Evolutionary conservation across 2,113 vertebrate genomes (phyloP), one percentile per base, ranked within the genome.

Genomic region (Cyprinodon tularosa): DNA sequence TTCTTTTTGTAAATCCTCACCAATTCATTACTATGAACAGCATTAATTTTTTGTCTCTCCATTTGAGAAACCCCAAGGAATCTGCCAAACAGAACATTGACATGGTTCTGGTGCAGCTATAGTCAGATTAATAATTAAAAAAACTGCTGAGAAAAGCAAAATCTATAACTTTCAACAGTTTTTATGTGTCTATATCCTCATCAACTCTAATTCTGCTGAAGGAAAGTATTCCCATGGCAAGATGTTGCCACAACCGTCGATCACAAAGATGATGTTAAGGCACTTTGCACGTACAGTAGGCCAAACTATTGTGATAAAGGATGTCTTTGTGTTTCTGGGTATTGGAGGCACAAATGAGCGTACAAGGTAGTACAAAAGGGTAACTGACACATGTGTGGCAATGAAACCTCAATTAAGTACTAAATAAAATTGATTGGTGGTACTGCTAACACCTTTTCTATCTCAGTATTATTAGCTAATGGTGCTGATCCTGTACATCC

Each of bases 1-100:
- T 73, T 47, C 82, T 91, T 92, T 93, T 91, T 94, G 93, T 92
- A 91, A 60, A 29, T 29, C 29, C 29, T 29, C 29, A 29, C 29
- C 29, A 29, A 29, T 29, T 29, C 29, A 29, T 29, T 29, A 29
- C 29, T 75, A 22, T 78, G 74, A 92, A 90, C 89, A 85, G 83
- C 62, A 87, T 75, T 91, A 9, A 2, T 47, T 47, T 9, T 29
- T 53, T 4, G 3, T 53, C 48, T 17, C 48, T 53, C 1, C n/a
- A 76, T 50, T 45, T 44, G 36, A 48, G 50, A 20, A 62, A 76
- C 66, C 74, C 77, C 15, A 53, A 59, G 3, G 62, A 22, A 73
- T 67, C 47, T 29, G 42, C 47, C 0, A 4, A 22, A 39, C 17
- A 61, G n/a, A 7, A 1, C 17, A 44, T 71, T 72, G 42, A 62